Base-by-base conservation (phyloP, 37 sponge, comb jelly and placozoan genomes). In the Halichondria panicea region DNA sequence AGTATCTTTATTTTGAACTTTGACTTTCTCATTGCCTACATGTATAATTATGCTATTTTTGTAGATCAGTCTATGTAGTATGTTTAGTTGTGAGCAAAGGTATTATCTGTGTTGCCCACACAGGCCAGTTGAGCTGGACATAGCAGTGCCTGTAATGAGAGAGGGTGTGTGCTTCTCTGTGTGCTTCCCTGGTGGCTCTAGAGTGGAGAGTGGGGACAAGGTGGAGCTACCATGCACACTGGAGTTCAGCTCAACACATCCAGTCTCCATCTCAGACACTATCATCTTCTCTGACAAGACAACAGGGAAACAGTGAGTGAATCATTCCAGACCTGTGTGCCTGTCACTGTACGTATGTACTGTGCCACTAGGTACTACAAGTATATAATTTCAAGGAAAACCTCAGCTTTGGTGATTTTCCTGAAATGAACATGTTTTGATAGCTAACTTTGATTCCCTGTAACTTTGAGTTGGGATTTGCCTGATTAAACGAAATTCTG, bases 161-260 rank as follows among this genome's bases (percentile, higher is more conserved):
- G 44, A 52, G 4, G 34, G 33, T 22, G 63, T 76, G 4, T 34
- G 44, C n/a, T 50, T 72, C 24, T 39, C 38, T 2, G 69, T 79
- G 27, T 33, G 65, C 33, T 72, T 86, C 27, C 75, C 74, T 1
- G 39, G 54, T 7, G 81, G 68, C 11, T 27, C 35, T 19, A 18
- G 27, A 0, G 36, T 40, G 11, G 44, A 28, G 31, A 74, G 74
- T 38, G 4, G 31, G 19, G 33, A 55, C 8, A 61, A 45, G 34
- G 46, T 28, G 37, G 72, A 82, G 52, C 18, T 82, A 19, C 65
- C 76, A 1, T 79, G 79, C 27, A 7, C 44, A 1, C 6, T 89
- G 61, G 76, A 78, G 58, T 89, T 89, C 75, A 65, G 66, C 42
- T 79, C 89, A 13, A 45, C 70, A 32, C 32, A 55, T 67, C 89